A percentile compares a stretch with the other conserved stretches of the same genome.
These are phyloP conservation scores for Phalloptychus januarius DNA, from an alignment of 2,797 vertebrate species.

Conservation along the genomic window DNA sequence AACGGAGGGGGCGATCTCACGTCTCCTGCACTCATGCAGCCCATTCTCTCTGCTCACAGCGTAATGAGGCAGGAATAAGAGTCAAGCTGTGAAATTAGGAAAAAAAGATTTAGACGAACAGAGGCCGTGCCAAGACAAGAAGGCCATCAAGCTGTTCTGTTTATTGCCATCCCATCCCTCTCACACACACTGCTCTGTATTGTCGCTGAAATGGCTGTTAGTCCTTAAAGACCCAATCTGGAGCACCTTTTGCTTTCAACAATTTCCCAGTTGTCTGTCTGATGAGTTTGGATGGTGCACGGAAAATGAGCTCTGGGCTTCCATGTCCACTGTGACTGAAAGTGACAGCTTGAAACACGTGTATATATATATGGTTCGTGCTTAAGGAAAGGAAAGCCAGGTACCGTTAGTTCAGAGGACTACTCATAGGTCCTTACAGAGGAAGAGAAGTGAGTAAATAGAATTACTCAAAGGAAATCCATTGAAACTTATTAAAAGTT, in stretches of 20 bases:
- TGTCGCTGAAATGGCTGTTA: slow-evolving; percentile 54
- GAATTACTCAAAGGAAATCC: neutral
- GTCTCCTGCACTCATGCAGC: slow-evolving; percentile 18
- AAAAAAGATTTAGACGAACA: slow-evolving; percentile 73
- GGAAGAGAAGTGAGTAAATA: neutral
- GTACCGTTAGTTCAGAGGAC: neutral
- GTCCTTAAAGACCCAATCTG: slow-evolving; percentile 56
- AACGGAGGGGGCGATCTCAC: slow-evolving; percentile 40
- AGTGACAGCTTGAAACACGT: slow-evolving; percentile 17
- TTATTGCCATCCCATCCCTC: slow-evolving; percentile 59
- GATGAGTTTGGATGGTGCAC: slow-evolving; percentile 21
- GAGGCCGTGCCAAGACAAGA: slow-evolving; percentile 63
- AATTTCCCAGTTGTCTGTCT: slow-evolving; percentile 35
- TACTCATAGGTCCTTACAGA: neutral
- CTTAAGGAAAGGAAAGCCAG: neutral
- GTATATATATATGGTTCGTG: slow-evolving; percentile 3
- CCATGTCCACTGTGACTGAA: slow-evolving; percentile 20
- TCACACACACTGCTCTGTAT: slow-evolving; percentile 41
- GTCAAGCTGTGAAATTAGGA: slow-evolving; percentile 75
- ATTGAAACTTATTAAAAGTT: neutral
- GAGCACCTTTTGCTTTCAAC: slow-evolving; percentile 37
- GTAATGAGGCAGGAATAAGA: slow-evolving; percentile 74
- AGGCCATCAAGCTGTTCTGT: slow-evolving; percentile 71
- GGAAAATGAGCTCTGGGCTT: slow-evolving; percentile 35
- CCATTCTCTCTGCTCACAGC: slow-evolving; percentile 53